Percentiles rank a stretch among this genome's conserved stretches.
Conservation (phyloP, 2,113 vertebrate genomes). For the Leptodactylus fuscus region DNA sequence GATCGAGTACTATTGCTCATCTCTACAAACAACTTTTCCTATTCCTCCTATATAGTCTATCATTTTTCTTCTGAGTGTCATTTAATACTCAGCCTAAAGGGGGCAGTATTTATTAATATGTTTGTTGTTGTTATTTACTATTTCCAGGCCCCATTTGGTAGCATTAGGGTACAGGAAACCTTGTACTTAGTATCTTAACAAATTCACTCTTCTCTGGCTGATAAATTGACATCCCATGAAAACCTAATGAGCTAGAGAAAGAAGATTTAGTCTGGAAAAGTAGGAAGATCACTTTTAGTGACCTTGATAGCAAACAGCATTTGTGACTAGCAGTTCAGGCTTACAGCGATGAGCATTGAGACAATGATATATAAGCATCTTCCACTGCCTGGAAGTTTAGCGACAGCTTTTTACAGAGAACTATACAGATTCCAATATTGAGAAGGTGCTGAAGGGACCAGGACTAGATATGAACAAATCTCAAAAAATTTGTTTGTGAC, state of each 20-base stretch:
- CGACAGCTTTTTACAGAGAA: too few species aligned
- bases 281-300: not conserved
- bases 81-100: not conserved
- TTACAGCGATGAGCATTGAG: not conserved
- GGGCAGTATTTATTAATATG: not conserved
- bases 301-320: not conserved
- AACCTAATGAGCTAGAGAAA: slow-evolving; percentile 5
- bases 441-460: too few species aligned
- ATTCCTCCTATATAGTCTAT: too few species aligned
- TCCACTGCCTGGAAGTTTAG: too few species aligned
- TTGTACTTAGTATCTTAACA: not conserved
- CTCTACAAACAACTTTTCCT: too few species aligned
- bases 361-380: not conserved
- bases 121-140: not conserved
- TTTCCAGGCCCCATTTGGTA: not conserved
- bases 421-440: too few species aligned
- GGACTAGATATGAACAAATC: too few species aligned
- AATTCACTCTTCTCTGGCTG: not conserved
- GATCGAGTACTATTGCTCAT: too few species aligned
- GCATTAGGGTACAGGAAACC: not conserved
- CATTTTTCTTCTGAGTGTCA: too few species aligned
- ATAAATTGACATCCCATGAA: not conserved
- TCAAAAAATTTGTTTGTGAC: too few species aligned
- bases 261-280: slow-evolving; percentile 6
- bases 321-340: not conserved